Base-by-base conservation (phyloP, 2,113 vertebrate species). In the Hemiprocne comata region DNA sequence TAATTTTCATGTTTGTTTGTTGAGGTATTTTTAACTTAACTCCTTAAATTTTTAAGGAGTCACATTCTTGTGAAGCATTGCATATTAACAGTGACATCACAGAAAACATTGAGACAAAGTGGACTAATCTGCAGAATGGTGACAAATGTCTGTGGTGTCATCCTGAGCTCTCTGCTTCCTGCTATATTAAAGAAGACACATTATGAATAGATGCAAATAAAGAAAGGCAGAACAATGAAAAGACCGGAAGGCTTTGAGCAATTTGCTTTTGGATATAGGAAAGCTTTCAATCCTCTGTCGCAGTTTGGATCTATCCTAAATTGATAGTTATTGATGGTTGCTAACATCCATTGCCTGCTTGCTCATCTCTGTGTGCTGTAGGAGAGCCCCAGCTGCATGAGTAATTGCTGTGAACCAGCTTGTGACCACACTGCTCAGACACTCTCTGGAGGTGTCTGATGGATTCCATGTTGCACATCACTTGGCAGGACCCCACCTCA, bases 301-400 rank as follows among this genome's bases (percentile, higher is more conserved):
- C 34, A 23, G 34, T 77, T 12, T 61, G 60, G 65, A 75, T 94
- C 79, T 65, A 50, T 94, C 44, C 57, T 96, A 93, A 93, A 94
- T 50, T 75, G 83, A 40, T 92, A 78, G 69, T 80, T 96, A 90
- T 86, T 92, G 92, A 77, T 90, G 79, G 38, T 50, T 95, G 75
- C 65, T 83, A 54, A 34, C 65, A 17, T 93, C 65, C 65, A 13
- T 61, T 86, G 55, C 69, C 69, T 94, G 51, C 60, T 67, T 9
- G 2, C 55, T 95, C 16, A 55, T 53, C 75, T 86, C 77, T 70
- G 28, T 23, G 51, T 80, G 33, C 75, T 77, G 53, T 38, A 64
- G 61, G 65, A 85, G 70, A 83, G 40, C 36, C 21, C 20, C 58
- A 85, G 62, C 70, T 92, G 69, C 66, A 60, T 12, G 24, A 78